phyloP scores from a whole-genome alignment of 2,888 invertebrate genomes.

The Dinocampus coccinellae region DNA sequence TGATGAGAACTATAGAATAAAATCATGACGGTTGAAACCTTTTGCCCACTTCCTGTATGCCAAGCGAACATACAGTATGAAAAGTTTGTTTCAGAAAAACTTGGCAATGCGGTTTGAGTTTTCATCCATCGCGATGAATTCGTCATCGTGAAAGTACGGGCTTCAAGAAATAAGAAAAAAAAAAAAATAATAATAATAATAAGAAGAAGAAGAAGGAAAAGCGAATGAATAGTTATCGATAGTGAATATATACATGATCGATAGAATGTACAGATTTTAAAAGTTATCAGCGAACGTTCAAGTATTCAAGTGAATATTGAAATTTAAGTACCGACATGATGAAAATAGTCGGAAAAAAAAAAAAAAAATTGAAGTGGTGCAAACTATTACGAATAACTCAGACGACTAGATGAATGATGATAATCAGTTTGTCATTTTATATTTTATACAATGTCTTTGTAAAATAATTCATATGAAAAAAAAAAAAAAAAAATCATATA shows the following conservation, averaged over 20 bases:
- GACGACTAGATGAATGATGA: constrained; percentile 44
- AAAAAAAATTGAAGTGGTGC: constrained; percentile 5
- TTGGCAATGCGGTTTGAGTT: constrained; percentile 18
- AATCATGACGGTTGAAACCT: constrained; percentile 11
- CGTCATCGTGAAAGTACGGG: constrained; percentile 6
- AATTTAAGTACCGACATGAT: constrained; percentile 21
- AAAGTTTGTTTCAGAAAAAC: constrained; percentile 22
- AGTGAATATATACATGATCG: neutral
- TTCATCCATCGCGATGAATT: constrained; percentile 19
- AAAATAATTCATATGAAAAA: neutral
- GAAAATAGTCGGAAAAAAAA: constrained; percentile 23
- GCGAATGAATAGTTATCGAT: constrained; percentile 10
- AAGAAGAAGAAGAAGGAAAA: constrained; percentile 2
- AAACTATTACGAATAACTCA: constrained; percentile 29
- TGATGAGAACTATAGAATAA: neutral
- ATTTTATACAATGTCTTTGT: no score
- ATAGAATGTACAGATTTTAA: constrained; percentile 37
- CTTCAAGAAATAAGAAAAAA: neutral
- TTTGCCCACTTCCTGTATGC: neutral
- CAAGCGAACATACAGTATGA: neutral
- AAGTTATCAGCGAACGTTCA: constrained; percentile 38
- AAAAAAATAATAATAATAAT: no score
- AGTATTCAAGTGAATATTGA: constrained; percentile 36
- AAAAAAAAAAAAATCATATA: neutral
- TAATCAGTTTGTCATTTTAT: constrained; percentile 38